Evolutionary conservation across 2,888 invertebrate species (phyloP).

Genomic region (Bembecia ichneumoniformis): DNA sequence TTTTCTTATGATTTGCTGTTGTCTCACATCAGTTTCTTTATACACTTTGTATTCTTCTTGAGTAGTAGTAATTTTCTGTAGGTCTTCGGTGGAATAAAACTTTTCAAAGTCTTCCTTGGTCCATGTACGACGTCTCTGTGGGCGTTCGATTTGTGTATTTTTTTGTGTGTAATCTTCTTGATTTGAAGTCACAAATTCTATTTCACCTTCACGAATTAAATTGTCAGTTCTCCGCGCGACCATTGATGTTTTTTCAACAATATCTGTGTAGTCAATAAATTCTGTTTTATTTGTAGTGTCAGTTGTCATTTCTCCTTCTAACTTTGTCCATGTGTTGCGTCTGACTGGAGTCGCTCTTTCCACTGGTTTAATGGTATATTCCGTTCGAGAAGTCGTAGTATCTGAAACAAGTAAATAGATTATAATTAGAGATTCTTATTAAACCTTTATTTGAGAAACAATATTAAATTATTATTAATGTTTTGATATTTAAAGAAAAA

Average conservation of each 20-base stretch:
- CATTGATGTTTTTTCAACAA: constrained; percentile 72
- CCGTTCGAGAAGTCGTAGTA: constrained; percentile 78
- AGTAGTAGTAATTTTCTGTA: constrained; percentile 74
- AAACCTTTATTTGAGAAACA: neutral
- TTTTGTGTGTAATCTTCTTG: constrained; percentile 76
- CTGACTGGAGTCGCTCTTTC: constrained; percentile 76
- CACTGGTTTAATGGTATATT: constrained; percentile 78
- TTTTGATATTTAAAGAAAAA: too few species aligned
- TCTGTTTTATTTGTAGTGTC: constrained; percentile 79
- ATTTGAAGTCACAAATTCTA: constrained; percentile 76
- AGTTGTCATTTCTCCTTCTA: constrained; percentile 79
- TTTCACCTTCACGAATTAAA: constrained; percentile 77
- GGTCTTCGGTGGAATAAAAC: constrained; percentile 73
- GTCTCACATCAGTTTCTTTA: constrained; percentile 70
- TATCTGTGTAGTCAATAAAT: constrained; percentile 75
- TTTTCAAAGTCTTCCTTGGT: constrained; percentile 82
- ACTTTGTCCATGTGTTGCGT: constrained; percentile 80
- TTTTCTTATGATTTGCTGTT: constrained; percentile 43
- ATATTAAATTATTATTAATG: too few species aligned
- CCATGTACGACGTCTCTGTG: constrained; percentile 77
- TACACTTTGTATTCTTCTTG: constrained; percentile 77
- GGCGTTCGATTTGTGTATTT: constrained; percentile 67
- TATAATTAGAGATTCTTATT: neutral
- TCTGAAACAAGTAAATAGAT: constrained; percentile 60
- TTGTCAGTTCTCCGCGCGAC: constrained; percentile 76